Base-by-base conservation (phyloP, 2,797 vertebrate genomes). In the Tinamus major region DNA sequence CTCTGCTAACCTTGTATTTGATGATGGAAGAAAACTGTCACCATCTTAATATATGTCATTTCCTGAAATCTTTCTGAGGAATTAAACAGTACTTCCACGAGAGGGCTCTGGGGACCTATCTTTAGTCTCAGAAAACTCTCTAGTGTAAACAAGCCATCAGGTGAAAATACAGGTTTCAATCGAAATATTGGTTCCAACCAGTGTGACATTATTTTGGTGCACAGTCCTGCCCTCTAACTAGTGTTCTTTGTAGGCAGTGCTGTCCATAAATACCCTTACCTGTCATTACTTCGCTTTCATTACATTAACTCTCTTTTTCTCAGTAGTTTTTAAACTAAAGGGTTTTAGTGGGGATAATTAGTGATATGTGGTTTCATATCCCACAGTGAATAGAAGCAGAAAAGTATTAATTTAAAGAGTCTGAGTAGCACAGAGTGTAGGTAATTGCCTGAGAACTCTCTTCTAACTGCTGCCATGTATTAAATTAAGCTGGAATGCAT, bases 121-220 rank as follows among this genome's bases (percentile, higher is more conserved):
- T 20, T 39, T 29, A 14, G 9, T 1, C 10, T 21, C 33, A 31
- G 26, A 59, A 51, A 56, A 12, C 16, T 16, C 37, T 31, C 10
- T 21, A 23, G 44, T 3, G 20, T 4, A 59, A 31, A 13, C 8
- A 7, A 20, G 29, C 21, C 35, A 55, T 9, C 4, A 7, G 9
- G 12, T 13, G 33, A 11, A 69, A 79, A 74, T 8, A 31, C 12
- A 11, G 4, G 7, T 37, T 87, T 70, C 23, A 56, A 58, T 62
- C 8, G 39, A 74, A 86, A 56, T 19, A 7, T 0, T 27, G 13
- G 2, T 27, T 62, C 65, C 46, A 53, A 2, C 5, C 37, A 35
- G 14, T 18, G 17, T 3, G 37, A 16, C 31, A n/a, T 23, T 65
- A 33, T 2, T 26, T 24, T 65, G 17, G 0, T 1, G 33, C 2